Conservation (phyloP, 2,888 invertebrate genomes). For the Synergus itoensis region DNA sequence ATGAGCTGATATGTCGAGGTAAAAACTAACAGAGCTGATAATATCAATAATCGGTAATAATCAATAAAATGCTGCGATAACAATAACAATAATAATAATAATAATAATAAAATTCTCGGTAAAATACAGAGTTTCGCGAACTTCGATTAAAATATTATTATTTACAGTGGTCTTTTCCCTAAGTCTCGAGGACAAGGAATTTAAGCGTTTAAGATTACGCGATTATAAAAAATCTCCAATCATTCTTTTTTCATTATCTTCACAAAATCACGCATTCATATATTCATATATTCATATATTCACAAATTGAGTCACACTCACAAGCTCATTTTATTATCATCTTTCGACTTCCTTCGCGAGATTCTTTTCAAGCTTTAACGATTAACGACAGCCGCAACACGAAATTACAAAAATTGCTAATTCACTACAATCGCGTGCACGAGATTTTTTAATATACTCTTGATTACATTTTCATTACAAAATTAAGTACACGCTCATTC, state of each 20-base stretch:
- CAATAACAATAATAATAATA: conserved; percentile 62
- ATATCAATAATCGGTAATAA: conserved; percentile 57
- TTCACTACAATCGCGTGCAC: conserved; percentile 12
- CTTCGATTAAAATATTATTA: conserved; percentile 45
- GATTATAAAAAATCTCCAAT: conserved; percentile 18
- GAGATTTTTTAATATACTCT: neutral
- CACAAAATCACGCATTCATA: neutral
- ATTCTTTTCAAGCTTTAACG: conserved; percentile 38
- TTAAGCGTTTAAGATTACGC: conserved; percentile 26
- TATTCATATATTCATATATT: neutral
- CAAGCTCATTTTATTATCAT: conserved; percentile 13
- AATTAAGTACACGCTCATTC: conserved; percentile 22
- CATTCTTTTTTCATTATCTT: neutral
- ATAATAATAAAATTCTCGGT: conserved; percentile 63
- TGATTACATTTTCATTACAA: neutral
- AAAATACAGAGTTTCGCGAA: conserved; percentile 58
- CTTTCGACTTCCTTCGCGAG: conserved; percentile 12
- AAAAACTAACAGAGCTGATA: conserved; percentile 37
- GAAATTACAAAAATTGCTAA: conserved; percentile 15
- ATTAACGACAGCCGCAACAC: conserved; percentile 23
- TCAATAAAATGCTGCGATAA: conserved; percentile 61
- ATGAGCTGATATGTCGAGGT: conserved; percentile 38
- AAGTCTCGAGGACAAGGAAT: neutral
- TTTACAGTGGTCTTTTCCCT: conserved; percentile 40
- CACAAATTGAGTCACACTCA: neutral